Evolutionary conservation across 2,797 vertebrate species (phyloP).

Genomic region (Gymnoscopelus braueri): DNA sequence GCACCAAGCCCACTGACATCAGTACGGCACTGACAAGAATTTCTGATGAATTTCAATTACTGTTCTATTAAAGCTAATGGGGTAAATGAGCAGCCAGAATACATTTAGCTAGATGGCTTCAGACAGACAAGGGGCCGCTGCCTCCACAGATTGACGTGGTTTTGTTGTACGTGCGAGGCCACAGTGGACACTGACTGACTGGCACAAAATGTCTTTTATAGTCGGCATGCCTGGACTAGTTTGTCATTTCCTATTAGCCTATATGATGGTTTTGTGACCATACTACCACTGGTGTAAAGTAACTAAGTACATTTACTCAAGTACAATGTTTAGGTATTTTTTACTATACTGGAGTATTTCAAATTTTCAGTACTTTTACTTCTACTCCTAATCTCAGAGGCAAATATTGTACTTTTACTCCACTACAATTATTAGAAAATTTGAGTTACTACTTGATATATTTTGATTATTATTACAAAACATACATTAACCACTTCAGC

Average conservation of each 20-base stretch:
- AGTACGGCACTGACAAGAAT: conserved; percentile 91
- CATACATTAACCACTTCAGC: too few relatives aligned
- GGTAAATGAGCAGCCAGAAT: conserved; percentile 85
- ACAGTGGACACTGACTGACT: not conserved
- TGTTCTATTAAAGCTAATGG: conserved; percentile 96
- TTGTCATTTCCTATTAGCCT: not conserved
- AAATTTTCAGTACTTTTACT: too few relatives aligned
- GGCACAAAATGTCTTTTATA: not conserved
- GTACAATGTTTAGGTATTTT: too few relatives aligned
- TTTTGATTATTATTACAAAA: too few relatives aligned
- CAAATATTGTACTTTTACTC: too few relatives aligned
- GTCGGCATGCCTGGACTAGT: not conserved
- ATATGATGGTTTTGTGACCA: not conserved
- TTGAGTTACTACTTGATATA: too few relatives aligned
- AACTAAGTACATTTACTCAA: too few relatives aligned
- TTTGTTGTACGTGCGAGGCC: conserved; percentile 9
- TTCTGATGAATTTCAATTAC: conserved; percentile 98
- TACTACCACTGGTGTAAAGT: not conserved
- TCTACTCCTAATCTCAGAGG: too few relatives aligned
- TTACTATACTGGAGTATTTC: too few relatives aligned
- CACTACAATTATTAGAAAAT: too few relatives aligned
- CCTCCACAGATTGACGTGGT: conserved; percentile 29
- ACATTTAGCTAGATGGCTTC: conserved; percentile 66
- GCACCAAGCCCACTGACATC: conserved; percentile 84
- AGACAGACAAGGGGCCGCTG: conserved; percentile 48